Base-by-base conservation (phyloP, 2,888 invertebrate genomes). In the Apomyelois bistriatella region DNA sequence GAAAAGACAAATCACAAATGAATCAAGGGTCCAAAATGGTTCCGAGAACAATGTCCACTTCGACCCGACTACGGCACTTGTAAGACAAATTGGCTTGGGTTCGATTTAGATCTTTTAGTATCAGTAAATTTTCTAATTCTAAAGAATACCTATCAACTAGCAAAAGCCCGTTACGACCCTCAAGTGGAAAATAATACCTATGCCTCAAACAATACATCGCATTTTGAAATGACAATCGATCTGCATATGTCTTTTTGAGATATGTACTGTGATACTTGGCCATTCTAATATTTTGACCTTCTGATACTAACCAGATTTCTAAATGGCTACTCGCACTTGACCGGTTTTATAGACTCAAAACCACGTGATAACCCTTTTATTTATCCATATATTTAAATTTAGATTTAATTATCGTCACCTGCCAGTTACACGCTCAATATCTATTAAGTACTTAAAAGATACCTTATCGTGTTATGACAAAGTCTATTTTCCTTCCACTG, bases 31-130 rank as follows among this genome's bases (percentile, higher is more conserved):
- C 40, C 9, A 4, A 16, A 12, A 15, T 30, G 43, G 22, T 48
- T 38, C 38, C 51, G 28, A 32, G 51, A 40, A 17, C 52, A 17
- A 36, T 22, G 43, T 28, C 48, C 41, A 37, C 28, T 13, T 6
- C 10, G 37, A 13, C 22, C 22, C 48, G 38, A 38, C 48, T n/a
- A 58, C 41, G 16, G n/a, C 40, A 9, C 42, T 15, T 76, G 78
- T 77, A 72, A 76, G 75, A 73, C 74, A 77, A 79, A 80, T 79
- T 76, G 74, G 71, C 66, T 70, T 62, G 16, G 30, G 12, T 16
- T 56, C 62, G 65, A 70, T 60, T 62, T 52, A 60, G 53, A 61
- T 35, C 38, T 13, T 12, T 9, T 37, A n/a, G 37, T n/a, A n/a
- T n/a, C n/a, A n/a, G n/a, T n/a, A n/a, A n/a, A n/a, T n/a, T n/a